Evolutionary conservation across 30 jellyfish, hydroid and myxozoan species (phyloP).

Genomic region (Sanderia malayensis): DNA sequence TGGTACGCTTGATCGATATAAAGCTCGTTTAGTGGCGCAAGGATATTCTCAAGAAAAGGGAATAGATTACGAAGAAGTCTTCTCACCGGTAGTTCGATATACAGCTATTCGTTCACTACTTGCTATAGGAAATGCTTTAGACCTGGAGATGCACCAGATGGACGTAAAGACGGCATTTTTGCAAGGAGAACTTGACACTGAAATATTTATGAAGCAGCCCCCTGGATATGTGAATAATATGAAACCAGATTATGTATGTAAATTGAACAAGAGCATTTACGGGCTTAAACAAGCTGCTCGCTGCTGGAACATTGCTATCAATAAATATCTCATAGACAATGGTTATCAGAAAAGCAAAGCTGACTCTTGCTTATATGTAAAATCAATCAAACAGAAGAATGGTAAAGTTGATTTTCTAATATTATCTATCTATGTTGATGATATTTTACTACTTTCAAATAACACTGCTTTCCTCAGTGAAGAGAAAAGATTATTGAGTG

Average conservation of each 20-base stretch:
- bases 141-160: conserved; percentile 41
- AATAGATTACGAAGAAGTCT: background rate
- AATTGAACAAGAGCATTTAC: background rate
- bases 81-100: background rate
- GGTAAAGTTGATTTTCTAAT: background rate
- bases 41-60: background rate
- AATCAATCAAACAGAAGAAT: background rate
- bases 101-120: conserved; percentile 15
- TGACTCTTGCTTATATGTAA: conserved; percentile 29
- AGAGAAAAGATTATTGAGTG: background rate
- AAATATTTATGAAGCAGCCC: conserved; percentile 33
- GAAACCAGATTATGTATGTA: background rate
- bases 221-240: conserved; percentile 18
- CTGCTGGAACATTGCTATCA: conserved; percentile 27
- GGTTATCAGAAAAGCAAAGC: conserved; percentile 8
- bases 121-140: conserved; percentile 20
- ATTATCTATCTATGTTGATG: background rate
- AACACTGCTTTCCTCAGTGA: background rate
- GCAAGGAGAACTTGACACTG: conserved; percentile 34
- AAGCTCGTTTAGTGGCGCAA: background rate
- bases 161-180: conserved; percentile 38
- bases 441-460: background rate
- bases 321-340: background rate
- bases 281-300: conserved; percentile 40
- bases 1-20: background rate